A percentile compares a stretch with the other conserved stretches of the same genome.
phyloP scores from a whole-genome alignment of 2,888 invertebrate species.

The Tachystola acroxantha region DNA sequence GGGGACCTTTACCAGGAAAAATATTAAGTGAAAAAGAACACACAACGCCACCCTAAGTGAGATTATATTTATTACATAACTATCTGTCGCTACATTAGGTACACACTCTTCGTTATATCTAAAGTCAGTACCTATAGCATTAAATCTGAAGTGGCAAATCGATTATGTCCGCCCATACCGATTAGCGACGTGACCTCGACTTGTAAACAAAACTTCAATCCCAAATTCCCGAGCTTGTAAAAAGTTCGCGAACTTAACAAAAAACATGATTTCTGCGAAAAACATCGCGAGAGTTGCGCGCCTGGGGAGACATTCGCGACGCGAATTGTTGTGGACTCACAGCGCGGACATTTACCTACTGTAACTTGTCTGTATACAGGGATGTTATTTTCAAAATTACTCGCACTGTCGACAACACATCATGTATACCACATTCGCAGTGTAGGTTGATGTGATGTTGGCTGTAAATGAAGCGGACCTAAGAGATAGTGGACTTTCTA shows the following conservation, averaged over 20 bases:
- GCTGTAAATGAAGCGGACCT: too few relatives aligned
- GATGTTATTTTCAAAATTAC: too few relatives aligned
- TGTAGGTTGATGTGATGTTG: too few relatives aligned
- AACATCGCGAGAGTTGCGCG: conserved; percentile 2
- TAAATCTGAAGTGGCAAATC: too few relatives aligned
- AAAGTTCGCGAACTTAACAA: conserved; percentile 5
- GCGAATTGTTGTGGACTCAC: conserved; percentile 6
- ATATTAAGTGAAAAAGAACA: conserved; percentile 75
- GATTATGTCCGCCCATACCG: not conserved
- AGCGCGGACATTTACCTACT: conserved; percentile 7
- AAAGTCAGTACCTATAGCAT: too few relatives aligned
- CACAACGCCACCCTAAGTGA: conserved; percentile 61
- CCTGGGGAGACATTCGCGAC: conserved; percentile 3
- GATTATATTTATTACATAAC: conserved; percentile 47
- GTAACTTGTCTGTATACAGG: too few relatives aligned
- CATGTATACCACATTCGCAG: too few relatives aligned
- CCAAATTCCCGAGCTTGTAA: conserved; percentile 2
- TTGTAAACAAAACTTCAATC: conserved; percentile 5
- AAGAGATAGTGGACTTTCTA: too few relatives aligned
- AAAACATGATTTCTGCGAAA: conserved; percentile 5
- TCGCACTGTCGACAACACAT: too few relatives aligned
- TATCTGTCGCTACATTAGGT: too few relatives aligned
- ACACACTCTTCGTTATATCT: too few relatives aligned
- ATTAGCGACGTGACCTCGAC: conserved; percentile 2
- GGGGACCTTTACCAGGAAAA: conserved; percentile 72